Percentiles rank a stretch among this genome's conserved stretches.
These are phyloP conservation scores for Scrobipalpa costella DNA, from an alignment of 2,888 invertebrate genomes.

Conservation along the genomic window DNA sequence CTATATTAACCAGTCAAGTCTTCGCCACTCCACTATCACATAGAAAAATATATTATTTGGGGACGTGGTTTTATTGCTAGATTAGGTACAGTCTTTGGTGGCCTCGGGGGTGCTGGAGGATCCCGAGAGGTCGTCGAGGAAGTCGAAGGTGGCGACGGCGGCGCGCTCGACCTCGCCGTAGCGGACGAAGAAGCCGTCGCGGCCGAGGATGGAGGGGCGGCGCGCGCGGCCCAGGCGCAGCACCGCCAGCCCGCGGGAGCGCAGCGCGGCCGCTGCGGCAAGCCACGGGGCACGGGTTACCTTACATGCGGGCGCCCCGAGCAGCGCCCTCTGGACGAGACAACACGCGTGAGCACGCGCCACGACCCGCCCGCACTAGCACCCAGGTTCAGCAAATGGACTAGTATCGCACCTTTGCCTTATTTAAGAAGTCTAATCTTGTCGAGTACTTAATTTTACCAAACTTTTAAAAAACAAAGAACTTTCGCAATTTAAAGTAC, in stretches of 20 bases:
- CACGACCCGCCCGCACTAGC: conserved; percentile 41
- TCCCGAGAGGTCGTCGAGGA: conserved; percentile 85
- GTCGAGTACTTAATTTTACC: not conserved
- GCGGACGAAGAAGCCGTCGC: conserved; percentile 88
- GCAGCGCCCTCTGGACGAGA: conserved; percentile 58
- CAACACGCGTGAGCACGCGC: conserved; percentile 59
- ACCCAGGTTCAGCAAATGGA: conserved; percentile 23
- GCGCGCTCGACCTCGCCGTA: conserved; percentile 89
- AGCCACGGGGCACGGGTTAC: conserved; percentile 45
- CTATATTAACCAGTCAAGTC: conserved; percentile 32
- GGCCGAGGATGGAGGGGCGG: conserved; percentile 88
- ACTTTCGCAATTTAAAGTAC: too few relatives aligned
- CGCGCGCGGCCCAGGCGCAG: conserved; percentile 73
- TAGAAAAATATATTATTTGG: conserved; percentile 70
- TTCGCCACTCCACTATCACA: conserved; percentile 49
- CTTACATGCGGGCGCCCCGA: conserved; percentile 48
- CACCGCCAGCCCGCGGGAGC: conserved; percentile 80
- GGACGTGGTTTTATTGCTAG: conserved; percentile 57
- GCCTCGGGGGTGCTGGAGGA: conserved; percentile 67
- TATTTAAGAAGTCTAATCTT: not conserved
- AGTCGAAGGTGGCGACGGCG: conserved; percentile 90
- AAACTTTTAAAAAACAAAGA: not conserved
- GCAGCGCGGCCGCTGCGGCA: conserved; percentile 82
- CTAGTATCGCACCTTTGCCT: not conserved
- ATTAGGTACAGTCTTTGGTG: conserved; percentile 72